A percentile compares a stretch with the other conserved stretches of the same genome.
phyloP scores from a whole-genome alignment of 2,888 invertebrate genomes.

The Tipula confusa region DNA sequence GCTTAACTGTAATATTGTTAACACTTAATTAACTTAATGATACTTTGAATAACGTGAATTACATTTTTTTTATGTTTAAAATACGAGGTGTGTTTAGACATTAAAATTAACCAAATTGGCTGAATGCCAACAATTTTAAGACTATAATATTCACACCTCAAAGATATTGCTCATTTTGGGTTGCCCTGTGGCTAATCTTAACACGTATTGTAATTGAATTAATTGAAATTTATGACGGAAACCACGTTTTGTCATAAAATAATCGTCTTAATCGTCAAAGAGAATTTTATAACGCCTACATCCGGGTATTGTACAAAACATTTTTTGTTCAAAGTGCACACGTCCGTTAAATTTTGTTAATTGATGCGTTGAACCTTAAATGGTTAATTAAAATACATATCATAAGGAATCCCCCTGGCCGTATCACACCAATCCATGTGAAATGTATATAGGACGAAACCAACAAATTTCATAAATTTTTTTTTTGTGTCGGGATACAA shows the following conservation, averaged over 20 bases:
- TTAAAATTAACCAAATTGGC: neutral
- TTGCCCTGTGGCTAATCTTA: neutral
- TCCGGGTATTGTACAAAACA: neutral
- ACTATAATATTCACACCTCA: neutral
- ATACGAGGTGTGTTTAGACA: neutral
- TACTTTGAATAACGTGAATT: no score
- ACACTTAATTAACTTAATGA: neutral
- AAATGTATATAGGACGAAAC: neutral
- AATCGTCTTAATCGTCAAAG: neutral
- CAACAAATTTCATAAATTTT: neutral
- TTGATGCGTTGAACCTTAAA: slow-evolving; percentile 26
- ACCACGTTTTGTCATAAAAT: neutral
- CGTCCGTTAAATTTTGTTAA: neutral
- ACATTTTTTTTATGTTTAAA: neutral
- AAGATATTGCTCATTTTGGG: no score
- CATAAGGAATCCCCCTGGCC: neutral
- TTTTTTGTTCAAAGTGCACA: no score
- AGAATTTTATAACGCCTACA: neutral
- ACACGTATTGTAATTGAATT: neutral
- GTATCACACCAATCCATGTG: neutral
- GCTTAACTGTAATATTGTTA: no score
- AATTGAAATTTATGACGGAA: neutral
- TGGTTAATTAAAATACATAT: slow-evolving; percentile 14
- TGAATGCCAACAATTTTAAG: neutral
- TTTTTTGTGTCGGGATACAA: neutral